Percentiles rank a stretch among this genome's conserved stretches.
Conservation (phyloP, 2,797 vertebrate genomes). For the Chrysocyon brachyurus region DNA sequence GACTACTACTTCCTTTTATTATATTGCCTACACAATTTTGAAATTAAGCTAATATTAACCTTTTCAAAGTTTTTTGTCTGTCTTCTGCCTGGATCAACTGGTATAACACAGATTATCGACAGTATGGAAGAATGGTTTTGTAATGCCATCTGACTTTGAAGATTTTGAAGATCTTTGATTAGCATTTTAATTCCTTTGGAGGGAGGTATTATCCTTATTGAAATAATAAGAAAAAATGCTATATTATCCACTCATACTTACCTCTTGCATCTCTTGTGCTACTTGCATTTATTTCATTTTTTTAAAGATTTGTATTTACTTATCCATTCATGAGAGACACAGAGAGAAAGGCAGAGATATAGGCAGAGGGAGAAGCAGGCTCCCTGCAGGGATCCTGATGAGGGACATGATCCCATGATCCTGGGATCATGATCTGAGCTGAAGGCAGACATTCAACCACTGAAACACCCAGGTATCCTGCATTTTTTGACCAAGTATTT, state of each 20-base stretch:
- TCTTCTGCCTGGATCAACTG: not conserved
- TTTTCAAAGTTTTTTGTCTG: not conserved
- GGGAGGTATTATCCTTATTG: not conserved
- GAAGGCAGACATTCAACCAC: no score
- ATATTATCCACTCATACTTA: not conserved
- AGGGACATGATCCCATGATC: no score
- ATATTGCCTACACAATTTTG: not conserved
- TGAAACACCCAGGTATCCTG: no score
- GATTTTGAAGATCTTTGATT: not conserved
- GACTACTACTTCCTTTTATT: not conserved
- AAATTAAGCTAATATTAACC: not conserved
- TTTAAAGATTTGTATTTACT: no score
- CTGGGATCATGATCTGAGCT: no score
- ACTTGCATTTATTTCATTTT: slow-evolving; percentile 5
- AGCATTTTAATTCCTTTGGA: not conserved
- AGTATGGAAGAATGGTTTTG: not conserved
- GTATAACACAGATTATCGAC: not conserved
- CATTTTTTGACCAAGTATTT: not conserved
- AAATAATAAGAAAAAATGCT: slow-evolving; percentile 10
- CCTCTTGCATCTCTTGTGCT: not conserved
- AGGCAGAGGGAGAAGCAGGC: no score
- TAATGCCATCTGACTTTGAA: not conserved
- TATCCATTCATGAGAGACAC: no score
- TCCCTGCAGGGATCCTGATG: no score
- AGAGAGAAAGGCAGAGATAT: no score